Conservation (phyloP, 2,888 invertebrate species). For the Macropis europaea region DNA sequence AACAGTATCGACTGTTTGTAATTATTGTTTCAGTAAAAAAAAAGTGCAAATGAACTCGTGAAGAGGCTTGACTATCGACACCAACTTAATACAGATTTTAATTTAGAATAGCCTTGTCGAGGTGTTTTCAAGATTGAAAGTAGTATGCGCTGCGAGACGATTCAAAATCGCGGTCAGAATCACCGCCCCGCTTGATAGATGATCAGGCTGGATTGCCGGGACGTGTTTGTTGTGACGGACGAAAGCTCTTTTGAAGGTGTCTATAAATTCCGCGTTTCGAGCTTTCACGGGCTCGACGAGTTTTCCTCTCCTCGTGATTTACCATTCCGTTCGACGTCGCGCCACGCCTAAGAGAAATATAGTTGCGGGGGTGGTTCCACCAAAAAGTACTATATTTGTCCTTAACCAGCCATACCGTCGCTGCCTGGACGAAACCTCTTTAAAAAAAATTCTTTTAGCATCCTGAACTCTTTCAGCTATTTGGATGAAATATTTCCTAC, state of each 20-base stretch:
- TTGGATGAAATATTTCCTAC: too few species aligned
- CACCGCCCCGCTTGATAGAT: slow-evolving; percentile 60
- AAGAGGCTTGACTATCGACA: background rate
- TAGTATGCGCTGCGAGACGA: slow-evolving; percentile 15
- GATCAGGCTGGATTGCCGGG: slow-evolving; percentile 51
- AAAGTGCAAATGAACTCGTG: slow-evolving; percentile 1
- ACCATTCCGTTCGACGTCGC: slow-evolving; percentile 37
- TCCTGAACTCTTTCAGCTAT: too few species aligned
- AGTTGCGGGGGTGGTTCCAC: slow-evolving; percentile 5
- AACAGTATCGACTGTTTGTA: too few species aligned
- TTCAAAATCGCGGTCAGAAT: slow-evolving; percentile 13
- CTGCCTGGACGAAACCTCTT: too few species aligned
- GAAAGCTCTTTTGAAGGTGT: slow-evolving; percentile 60
- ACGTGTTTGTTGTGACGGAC: slow-evolving; percentile 73
- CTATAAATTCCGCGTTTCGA: slow-evolving; percentile 66
- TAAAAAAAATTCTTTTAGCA: background rate
- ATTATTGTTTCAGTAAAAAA: background rate
- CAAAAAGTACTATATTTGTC: background rate
- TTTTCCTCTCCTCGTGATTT: slow-evolving; percentile 46
- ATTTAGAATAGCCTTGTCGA: slow-evolving; percentile 5
- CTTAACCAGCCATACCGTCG: background rate
- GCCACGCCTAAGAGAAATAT: slow-evolving; percentile 44
- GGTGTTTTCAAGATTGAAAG: slow-evolving; percentile 25
- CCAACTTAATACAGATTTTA: background rate
- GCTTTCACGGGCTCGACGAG: slow-evolving; percentile 36